These are phyloP conservation scores for Excalfactoria chinensis DNA, from an alignment of 2,113 vertebrate genomes.

Conservation along the genomic window DNA sequence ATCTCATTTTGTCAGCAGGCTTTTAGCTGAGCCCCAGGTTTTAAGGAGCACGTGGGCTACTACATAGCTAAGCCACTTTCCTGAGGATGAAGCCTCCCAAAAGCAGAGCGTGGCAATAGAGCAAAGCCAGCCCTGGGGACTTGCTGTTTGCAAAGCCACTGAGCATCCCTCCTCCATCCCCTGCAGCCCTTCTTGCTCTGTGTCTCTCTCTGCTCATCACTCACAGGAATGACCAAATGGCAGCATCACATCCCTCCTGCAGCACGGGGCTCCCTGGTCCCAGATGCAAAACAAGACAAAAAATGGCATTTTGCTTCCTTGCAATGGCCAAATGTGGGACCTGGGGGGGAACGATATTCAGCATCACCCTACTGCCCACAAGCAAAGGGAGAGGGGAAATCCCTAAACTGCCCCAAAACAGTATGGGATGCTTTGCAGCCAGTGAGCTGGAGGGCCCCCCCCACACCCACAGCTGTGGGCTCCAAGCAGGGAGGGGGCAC, in stretches of 20 bases:
- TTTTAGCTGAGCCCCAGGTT: background rate
- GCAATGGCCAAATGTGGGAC: background rate
- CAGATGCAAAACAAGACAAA: background rate
- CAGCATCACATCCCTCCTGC: background rate
- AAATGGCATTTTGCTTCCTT: fast-evolving
- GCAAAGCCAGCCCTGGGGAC: background rate
- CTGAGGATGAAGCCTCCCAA: background rate
- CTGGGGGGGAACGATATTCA: fast-evolving
- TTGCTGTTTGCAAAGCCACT: background rate
- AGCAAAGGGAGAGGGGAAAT: background rate
- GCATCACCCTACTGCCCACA: background rate
- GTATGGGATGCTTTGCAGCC: too few relatives aligned
- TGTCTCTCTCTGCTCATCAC: background rate
- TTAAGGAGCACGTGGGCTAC: background rate
- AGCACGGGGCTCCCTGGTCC: background rate
- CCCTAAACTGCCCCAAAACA: background rate
- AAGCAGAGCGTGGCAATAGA: background rate
- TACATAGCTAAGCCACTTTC: background rate
- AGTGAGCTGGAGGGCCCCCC: background rate
- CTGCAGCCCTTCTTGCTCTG: background rate
- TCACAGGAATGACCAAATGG: fast-evolving
- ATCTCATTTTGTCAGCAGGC: fast-evolving
- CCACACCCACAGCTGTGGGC: background rate
- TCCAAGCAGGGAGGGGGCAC: background rate
- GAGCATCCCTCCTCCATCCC: background rate